Evolutionary conservation across 1,140 invertebrate genomes (phyloP), one percentile per base, ranked within the genome.

Genomic region (Drosophila asahinai): DNA sequence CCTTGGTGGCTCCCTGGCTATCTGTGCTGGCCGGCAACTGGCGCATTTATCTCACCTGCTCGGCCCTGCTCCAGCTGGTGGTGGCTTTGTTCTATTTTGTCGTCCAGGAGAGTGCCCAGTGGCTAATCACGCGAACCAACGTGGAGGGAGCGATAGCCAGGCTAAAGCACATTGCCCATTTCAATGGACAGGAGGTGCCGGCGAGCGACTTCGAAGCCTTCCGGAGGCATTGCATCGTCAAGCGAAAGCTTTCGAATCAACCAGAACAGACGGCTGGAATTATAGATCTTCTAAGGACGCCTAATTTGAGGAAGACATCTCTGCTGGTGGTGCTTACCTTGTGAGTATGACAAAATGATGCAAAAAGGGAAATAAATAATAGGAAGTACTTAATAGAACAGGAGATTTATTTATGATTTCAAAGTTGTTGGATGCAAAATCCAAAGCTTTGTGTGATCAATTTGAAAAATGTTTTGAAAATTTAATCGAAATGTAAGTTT

Each of bases 41-140:
- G 95, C 91, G 93, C 51, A 75, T 92, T 12, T 94, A 95, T 68
- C 76, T 94, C 22, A 80, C 94, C 12, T 92, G 92, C 19, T 93
- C 94, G 3, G 92, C 94, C 3, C 33, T 94, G 17, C 93, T 94
- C 1, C 93, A 94, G 66, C 60, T 93, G 2, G 42, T 93, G n/a
- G 91, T 94, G 19, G 81, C 93, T 1, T 63, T 91, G 7, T 95
- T 93, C 67, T 94, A 93, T 70, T 93, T 93, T 52, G 87, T 94
- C 61, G 92, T 95, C 66, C 94, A 95, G 64, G 95, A 95, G 87
- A 95, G 95, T 51, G 95, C 94, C 0, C 93, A 95, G 70, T 95
- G 95, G 95, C 84, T 95, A 4, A 93, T 95, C 17, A 94, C 94
- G 19, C 93, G 94, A 81, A 94, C 94, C 5, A 87, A 93, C 51